Percentiles rank a stretch among this genome's conserved stretches.
Evolutionary conservation across 30 jellyfish, hydroid and myxozoan genomes (phyloP).

Genomic region (Sanderia malayensis): DNA sequence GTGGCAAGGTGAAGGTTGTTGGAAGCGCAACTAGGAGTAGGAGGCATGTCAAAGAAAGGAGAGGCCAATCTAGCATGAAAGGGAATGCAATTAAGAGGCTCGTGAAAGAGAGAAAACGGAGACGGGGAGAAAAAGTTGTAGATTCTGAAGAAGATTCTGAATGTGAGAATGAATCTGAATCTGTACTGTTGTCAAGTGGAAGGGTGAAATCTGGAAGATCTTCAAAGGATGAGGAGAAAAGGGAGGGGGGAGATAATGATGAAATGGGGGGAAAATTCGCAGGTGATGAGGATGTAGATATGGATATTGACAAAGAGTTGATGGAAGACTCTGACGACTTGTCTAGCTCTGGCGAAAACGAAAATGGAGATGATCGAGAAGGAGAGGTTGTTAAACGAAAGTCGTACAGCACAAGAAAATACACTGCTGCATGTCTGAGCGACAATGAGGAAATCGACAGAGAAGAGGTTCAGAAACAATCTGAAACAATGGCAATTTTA

Average conservation of each 20-base stretch:
- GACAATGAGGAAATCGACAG: neutral
- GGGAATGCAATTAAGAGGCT: conserved; percentile 31
- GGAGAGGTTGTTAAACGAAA: neutral
- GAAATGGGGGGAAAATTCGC: neutral
- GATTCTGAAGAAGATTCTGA: conserved; percentile 5
- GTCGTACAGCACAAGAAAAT: conserved; percentile 25
- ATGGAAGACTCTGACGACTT: neutral
- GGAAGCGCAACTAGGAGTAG: conserved; percentile 6
- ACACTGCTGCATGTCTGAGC: neutral
- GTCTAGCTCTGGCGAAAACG: too few species aligned
- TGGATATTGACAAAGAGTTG: neutral
- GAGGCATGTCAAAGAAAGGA: conserved; percentile 17
- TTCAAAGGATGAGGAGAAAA: neutral
- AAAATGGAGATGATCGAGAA: conserved; percentile 8
- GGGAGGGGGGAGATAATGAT: neutral
- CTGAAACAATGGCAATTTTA: conserved; percentile 11
- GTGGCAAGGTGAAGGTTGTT: neutral
- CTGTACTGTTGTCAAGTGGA: neutral
- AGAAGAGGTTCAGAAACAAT: conserved; percentile 17
- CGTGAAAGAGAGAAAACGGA: conserved; percentile 12
- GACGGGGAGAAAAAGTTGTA: neutral
- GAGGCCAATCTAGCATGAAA: neutral
- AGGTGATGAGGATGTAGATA: neutral
- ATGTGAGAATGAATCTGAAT: neutral
- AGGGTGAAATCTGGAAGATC: neutral